Evolutionary conservation across 2,797 vertebrate species (phyloP), one percentile per base, ranked within the genome.

Genomic region (Enteromius fasciolatus): DNA sequence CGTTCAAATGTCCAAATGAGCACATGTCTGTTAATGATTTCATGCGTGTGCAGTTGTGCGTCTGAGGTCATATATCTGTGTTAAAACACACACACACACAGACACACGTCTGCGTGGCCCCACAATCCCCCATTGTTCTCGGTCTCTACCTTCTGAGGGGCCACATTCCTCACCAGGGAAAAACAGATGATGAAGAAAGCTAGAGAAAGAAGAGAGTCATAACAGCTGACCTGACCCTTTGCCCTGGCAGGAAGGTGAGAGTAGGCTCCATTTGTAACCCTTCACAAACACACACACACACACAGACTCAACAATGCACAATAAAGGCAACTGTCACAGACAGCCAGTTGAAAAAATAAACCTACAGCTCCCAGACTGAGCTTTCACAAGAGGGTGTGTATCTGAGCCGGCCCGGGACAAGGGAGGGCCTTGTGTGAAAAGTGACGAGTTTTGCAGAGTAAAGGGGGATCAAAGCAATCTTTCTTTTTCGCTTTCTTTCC

Each of bases 301-400:
- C 2, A 70, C 89, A 89, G 74, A 83, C 87, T 89, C 93, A 95
- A 98, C 96, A 98, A 98, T 96, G 95, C 94, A 94, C 92, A 96
- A 95, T 97, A 95, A 97, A 94, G 93, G 94, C 93, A 95, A 96
- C 95, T 97, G 96, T 96, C 94, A 94, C 88, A 88, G 94, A 91
- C 92, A 88, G 92, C 94, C 93, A 89, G 86, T 87, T 95, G 94
- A 94, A 94, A 96, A 96, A 97, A 96, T 93, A 95, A 95, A 94
- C 93, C 93, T 88, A 95, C 91, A 92, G 91, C 94, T 95, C 93
- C 94, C 94, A 95, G 94, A 94, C 79, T 44, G 54, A 25, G 48
- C 75, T 68, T 85, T 86, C 84, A 87, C 76, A 84, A 78, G 74
- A 76, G 74, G 68, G 74, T 78, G 90, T 87, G 68, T 87, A 91